Evolutionary conservation across 2,888 invertebrate genomes (phyloP), one percentile per base, ranked within the genome.

Genomic region (Pherbina coryleti): DNA sequence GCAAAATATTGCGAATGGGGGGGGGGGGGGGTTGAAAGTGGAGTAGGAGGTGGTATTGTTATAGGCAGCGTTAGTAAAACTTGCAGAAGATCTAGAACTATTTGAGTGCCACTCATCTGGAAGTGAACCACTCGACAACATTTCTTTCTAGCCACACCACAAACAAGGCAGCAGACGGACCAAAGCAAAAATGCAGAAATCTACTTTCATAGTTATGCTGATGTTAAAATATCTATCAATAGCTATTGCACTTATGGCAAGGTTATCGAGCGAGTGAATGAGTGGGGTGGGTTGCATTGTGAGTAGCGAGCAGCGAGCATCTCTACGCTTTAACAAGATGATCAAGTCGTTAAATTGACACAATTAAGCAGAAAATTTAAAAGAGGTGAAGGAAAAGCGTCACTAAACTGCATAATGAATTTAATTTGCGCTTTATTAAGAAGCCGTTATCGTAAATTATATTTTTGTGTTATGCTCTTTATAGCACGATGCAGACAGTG

Each of bases 311-410:
- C 67, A 44, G 37, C 22, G n/a, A n/a, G n/a, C n/a, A n/a, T n/a
- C n/a, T n/a, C n/a, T n/a, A n/a, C n/a, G 31, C 22, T 72, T 72
- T 25, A n/a, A 57, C 60, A 60, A 60, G 60, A n/a, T 60, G 25
- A 64, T 51, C 25, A 49, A 74, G 53, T 49, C 51, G 51, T 53
- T 64, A 64, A 57, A 37, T 72, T 72, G 72, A 72, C 72, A 72
- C 37, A 34, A 72, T 72, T 72, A 34, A 34, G 17, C 14, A 71
- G 57, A 57, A 22, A 60, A 60, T 60, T 37, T 8, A n/a, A 53
- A n/a, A 34, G 57, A 72, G 34, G 37, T 55, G 55, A 72, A 22
- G 51, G 44, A 55, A 28, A 44, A 62, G 44, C 44, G 4, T 31
- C 9, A 34, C 31, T 71, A 7, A 73, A 73, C 17, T 60, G 62